Percentiles rank a stretch among this genome's conserved stretches.
Evolutionary conservation across 2,888 invertebrate species (phyloP).

Genomic region (Exephanes ischioxanthus): DNA sequence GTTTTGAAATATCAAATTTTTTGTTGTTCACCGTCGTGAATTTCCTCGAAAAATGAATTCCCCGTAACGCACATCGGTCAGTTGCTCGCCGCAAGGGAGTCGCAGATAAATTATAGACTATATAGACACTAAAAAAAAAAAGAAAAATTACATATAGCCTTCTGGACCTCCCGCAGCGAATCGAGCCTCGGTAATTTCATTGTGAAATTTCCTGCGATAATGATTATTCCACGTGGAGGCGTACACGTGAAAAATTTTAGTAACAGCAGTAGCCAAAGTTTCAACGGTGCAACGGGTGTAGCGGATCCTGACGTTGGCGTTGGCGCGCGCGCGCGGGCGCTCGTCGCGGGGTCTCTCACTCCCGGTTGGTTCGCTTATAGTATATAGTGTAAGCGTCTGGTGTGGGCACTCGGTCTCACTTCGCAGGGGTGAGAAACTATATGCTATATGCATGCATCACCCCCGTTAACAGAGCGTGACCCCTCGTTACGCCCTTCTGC

Average conservation of each 20-base stretch:
- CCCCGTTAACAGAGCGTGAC: slow-evolving; percentile 81
- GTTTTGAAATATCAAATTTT: background rate
- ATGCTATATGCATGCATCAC: slow-evolving; percentile 61
- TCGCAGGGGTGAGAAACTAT: slow-evolving; percentile 69
- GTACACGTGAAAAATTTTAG: slow-evolving; percentile 22
- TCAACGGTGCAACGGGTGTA: slow-evolving; percentile 57
- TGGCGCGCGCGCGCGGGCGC: slow-evolving; percentile 14
- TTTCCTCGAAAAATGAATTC: background rate
- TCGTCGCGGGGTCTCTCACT: slow-evolving; percentile 56
- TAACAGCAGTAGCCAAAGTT: slow-evolving; percentile 38
- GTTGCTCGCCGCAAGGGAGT: background rate
- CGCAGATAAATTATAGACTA: slow-evolving; percentile 1
- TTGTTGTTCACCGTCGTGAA: background rate
- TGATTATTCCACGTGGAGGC: slow-evolving; percentile 50
- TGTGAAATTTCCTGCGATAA: slow-evolving; percentile 60
- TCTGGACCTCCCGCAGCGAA: slow-evolving; percentile 62
- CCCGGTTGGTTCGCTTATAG: slow-evolving; percentile 29
- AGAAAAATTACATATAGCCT: slow-evolving; percentile 40
- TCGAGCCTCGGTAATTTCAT: slow-evolving; percentile 54
- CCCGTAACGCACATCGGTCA: background rate
- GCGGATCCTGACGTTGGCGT: slow-evolving; percentile 55
- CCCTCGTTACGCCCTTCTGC: slow-evolving; percentile 72
- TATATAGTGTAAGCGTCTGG: slow-evolving; percentile 39
- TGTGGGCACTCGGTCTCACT: slow-evolving; percentile 54
- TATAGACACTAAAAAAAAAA: slow-evolving; percentile 19